phyloP scores from a whole-genome alignment of 2,797 vertebrate species.

The Lindbergichthys nudifrons region DNA sequence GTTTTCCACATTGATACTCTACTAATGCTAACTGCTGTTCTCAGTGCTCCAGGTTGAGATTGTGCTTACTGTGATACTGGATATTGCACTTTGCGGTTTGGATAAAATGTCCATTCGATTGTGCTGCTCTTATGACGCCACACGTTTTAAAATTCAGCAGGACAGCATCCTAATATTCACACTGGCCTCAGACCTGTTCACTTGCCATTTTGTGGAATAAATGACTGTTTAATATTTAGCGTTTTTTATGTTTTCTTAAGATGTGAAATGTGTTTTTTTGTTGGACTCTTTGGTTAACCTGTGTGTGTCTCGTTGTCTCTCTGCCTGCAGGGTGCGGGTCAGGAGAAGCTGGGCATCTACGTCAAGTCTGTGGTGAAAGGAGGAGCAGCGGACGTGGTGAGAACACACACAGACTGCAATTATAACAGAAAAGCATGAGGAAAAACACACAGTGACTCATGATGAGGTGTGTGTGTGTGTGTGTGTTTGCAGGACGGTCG shows the following conservation, averaged over 20 bases:
- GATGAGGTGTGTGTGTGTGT: constrained; percentile 4
- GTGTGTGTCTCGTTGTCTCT: constrained; percentile 11
- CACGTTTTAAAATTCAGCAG: too few species aligned
- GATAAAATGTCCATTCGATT: too few species aligned
- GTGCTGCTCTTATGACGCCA: too few species aligned
- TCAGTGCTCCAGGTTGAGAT: background rate
- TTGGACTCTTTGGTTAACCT: background rate
- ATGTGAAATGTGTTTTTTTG: background rate
- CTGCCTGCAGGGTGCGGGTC: constrained; percentile 92
- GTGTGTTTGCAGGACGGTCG: constrained; percentile 89
- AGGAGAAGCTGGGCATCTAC: constrained; percentile 98
- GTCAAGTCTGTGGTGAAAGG: constrained; percentile 99
- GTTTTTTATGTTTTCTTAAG: too few species aligned
- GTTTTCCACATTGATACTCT: background rate
- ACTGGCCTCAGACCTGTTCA: background rate
- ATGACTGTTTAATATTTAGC: background rate
- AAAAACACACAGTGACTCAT: constrained; percentile 16
- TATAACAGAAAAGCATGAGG: background rate
- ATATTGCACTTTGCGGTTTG: too few species aligned
- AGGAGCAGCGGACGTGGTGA: constrained; percentile 96
- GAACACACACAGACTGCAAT: constrained; percentile 47
- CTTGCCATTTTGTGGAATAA: background rate
- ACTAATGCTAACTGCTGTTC: background rate
- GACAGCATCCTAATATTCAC: background rate
- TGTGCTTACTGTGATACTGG: too few species aligned